Percentiles rank a stretch among this genome's conserved stretches.
Evolutionary conservation across 2,888 invertebrate genomes (phyloP).

Genomic region (Phortica magna): DNA sequence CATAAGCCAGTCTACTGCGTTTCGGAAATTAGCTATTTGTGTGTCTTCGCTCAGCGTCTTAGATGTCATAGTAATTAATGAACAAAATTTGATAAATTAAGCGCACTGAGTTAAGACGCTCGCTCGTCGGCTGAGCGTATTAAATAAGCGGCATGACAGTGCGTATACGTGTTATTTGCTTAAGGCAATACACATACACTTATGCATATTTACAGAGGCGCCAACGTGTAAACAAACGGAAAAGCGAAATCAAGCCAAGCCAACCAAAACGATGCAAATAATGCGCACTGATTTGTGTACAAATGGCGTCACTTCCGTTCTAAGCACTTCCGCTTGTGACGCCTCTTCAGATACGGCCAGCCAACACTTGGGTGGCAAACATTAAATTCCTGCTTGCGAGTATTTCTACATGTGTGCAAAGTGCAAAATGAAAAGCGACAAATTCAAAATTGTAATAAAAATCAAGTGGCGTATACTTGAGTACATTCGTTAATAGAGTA

Average conservation of each 20-base stretch:
- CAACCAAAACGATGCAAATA: background rate
- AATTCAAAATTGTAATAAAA: background rate
- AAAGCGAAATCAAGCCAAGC: background rate
- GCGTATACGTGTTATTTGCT: background rate
- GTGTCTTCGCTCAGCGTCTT: background rate
- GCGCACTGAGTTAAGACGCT: background rate
- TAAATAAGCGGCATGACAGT: background rate
- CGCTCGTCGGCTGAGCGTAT: background rate
- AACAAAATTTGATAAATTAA: constrained; percentile 26
- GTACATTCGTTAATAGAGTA: too few relatives aligned
- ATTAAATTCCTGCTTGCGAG: background rate
- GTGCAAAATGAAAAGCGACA: background rate
- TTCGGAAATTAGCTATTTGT: constrained; percentile 13
- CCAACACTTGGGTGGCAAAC: background rate
- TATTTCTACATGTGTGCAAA: background rate
- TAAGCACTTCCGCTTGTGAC: background rate
- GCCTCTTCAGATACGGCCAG: background rate
- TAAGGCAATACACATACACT: constrained; percentile 19
- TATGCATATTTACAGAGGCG: background rate
- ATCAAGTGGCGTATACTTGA: background rate
- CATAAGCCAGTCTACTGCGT: background rate
- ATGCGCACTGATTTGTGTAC: background rate
- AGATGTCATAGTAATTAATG: constrained; percentile 29
- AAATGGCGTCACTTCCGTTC: background rate
- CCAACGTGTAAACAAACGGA: background rate